A percentile compares a stretch with the other conserved stretches of the same genome.
Evolutionary conservation across 2,113 vertebrate species (phyloP).

Genomic region (Ptychochromis oligacanthus): DNA sequence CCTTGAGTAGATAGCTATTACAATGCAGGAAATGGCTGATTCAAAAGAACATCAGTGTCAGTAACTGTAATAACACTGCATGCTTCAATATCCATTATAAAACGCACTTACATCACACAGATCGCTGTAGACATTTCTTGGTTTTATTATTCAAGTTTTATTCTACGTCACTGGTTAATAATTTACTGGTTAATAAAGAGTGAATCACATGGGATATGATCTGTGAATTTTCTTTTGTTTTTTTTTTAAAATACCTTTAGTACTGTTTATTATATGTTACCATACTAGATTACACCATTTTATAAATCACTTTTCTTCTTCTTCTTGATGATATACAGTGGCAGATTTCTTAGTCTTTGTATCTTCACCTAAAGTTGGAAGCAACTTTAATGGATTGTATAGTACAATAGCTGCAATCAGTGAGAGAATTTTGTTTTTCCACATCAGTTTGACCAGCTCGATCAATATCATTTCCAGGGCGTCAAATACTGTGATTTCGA

Average conservation of each 20-base stretch:
- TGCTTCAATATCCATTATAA: background rate
- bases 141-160: background rate
- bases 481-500: background rate
- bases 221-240: too few species aligned
- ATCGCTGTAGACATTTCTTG: fast-evolving
- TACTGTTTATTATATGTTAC: background rate
- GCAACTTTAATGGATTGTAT: background rate
- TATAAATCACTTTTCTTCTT: background rate
- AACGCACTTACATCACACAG: background rate
- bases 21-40: too few species aligned
- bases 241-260: too few species aligned
- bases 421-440: background rate
- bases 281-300: background rate
- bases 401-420: background rate
- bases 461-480: background rate
- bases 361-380: background rate
- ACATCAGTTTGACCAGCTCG: background rate
- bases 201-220: background rate
- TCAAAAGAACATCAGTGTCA: too few species aligned
- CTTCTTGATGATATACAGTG: background rate
- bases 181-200: background rate
- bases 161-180: background rate
- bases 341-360: background rate
- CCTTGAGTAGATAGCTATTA: too few species aligned
- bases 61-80: too few species aligned